Conservation (phyloP, 2,113 vertebrate genomes). For the Nycticebus coucang region DNA sequence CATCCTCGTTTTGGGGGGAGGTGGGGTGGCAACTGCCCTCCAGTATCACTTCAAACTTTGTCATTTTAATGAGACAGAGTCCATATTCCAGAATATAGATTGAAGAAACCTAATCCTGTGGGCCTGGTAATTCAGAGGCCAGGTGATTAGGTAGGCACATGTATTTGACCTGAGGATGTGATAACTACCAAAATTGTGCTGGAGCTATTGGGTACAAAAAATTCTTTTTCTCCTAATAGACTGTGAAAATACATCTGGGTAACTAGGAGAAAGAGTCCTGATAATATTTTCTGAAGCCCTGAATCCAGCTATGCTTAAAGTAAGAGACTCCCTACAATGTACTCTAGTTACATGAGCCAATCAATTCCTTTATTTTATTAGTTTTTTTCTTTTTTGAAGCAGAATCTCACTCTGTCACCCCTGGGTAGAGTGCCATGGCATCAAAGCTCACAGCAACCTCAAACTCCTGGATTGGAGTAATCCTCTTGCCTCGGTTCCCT, state of each 20-base stretch:
- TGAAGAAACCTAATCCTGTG: neutral
- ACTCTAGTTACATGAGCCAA: neutral
- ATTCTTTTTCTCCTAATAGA: neutral
- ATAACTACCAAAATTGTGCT: neutral
- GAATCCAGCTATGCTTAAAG: neutral
- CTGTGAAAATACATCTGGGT: neutral
- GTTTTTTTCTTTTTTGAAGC: neutral
- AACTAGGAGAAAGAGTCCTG: neutral
- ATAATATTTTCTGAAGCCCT: conserved; percentile 12
- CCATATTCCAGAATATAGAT: neutral
- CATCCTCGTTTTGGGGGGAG: neutral
- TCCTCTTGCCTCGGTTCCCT: too few species aligned
- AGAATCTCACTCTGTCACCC: too few species aligned
- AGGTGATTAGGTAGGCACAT: neutral
- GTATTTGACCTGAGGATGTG: neutral
- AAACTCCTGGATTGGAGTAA: too few species aligned
- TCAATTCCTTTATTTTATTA: conserved; percentile 5
- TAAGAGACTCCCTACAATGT: neutral
- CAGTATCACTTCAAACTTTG: neutral
- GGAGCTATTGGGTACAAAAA: neutral
- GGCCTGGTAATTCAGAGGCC: neutral
- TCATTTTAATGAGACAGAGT: neutral
- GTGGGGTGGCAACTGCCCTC: neutral
- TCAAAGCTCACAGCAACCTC: too few species aligned
- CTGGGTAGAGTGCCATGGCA: too few species aligned